Conservation (phyloP, 2,113 vertebrate species). For the Drymodes brunneopygia region DNA sequence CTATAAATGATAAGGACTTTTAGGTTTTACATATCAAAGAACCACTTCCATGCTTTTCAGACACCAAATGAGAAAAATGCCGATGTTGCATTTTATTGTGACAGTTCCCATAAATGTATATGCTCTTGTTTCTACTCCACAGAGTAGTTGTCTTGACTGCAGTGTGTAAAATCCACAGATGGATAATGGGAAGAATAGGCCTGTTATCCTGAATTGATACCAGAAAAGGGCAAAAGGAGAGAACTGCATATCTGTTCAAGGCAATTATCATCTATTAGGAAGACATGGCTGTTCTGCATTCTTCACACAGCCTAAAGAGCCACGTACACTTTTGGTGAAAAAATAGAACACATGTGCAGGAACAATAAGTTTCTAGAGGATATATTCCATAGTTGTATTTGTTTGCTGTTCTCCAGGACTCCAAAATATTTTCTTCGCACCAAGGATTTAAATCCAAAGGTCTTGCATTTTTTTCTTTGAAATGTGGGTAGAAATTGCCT, state of each 20-base stretch:
- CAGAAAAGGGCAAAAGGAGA: not conserved
- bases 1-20: not conserved
- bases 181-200: not conserved
- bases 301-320: not conserved
- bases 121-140: not conserved
- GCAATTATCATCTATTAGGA: not conserved
- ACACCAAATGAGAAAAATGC: not conserved
- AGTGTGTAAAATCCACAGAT: not conserved
- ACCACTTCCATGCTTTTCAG: not conserved
- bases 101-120: not conserved
- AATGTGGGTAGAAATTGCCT: not conserved
- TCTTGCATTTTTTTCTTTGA: not conserved
- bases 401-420: not conserved
- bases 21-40: not conserved
- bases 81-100: not conserved
- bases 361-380: not conserved
- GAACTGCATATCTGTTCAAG: not conserved
- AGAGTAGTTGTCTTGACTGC: not conserved
- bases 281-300: not conserved
- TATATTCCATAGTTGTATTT: not conserved
- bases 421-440: not conserved
- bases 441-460: not conserved
- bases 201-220: not conserved
- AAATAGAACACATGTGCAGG: not conserved
- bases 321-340: not conserved